Percentiles rank a stretch among this genome's conserved stretches.
phyloP scores from a whole-genome alignment of 2,797 vertebrate genomes.

The Stomatorhinus walkeri region DNA sequence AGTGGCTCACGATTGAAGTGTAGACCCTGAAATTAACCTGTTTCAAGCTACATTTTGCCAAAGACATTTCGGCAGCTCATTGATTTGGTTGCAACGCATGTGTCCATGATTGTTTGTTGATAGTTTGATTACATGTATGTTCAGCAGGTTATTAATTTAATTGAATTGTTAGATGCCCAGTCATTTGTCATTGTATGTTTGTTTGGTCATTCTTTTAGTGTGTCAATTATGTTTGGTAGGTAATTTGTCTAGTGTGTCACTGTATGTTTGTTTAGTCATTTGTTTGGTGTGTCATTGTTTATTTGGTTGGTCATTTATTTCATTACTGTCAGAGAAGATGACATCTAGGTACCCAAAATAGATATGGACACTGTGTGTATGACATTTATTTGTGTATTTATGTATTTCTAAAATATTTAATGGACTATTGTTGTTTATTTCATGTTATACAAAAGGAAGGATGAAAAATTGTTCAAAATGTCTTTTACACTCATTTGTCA shows the following conservation, averaged over 20 bases:
- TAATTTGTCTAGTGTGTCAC: not conserved
- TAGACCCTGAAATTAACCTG: not conserved
- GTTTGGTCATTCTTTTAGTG: not conserved
- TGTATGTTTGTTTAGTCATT: not conserved
- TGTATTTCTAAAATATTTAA: not conserved
- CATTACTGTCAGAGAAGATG: not conserved
- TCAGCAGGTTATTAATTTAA: not conserved
- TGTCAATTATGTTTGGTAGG: not conserved
- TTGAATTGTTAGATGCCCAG: not conserved
- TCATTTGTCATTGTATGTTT: conserved; percentile 1
- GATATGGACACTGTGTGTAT: not conserved
- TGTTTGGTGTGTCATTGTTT: not conserved
- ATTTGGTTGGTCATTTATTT: not conserved
- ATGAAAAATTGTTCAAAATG: not conserved
- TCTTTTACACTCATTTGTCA: not conserved
- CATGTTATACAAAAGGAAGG: not conserved
- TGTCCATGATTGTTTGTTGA: not conserved
- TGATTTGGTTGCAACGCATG: not conserved
- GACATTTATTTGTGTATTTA: not conserved
- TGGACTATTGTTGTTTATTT: not conserved
- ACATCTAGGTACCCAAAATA: not conserved
- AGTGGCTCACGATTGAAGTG: not conserved
- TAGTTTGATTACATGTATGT: not conserved
- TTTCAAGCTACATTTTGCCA: not conserved
- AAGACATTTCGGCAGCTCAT: not conserved